Evolutionary conservation across 1,140 invertebrate species (phyloP).

Genomic region (Anoplophora glabripennis): DNA sequence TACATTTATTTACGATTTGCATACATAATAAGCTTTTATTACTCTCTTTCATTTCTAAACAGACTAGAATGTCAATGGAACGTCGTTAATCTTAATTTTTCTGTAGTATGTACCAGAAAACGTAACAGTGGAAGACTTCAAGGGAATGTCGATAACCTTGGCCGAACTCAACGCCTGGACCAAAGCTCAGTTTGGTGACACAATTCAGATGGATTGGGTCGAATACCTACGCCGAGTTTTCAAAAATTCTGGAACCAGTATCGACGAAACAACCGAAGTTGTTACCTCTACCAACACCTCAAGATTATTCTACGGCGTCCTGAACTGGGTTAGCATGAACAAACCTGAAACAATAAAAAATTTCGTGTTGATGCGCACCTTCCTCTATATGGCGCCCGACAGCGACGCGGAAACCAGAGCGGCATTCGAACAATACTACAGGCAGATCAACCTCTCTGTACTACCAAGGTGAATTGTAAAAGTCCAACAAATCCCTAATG

Average conservation of each 20-base stretch:
- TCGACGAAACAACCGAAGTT: slow-evolving; percentile 31
- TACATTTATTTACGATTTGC: too few species aligned
- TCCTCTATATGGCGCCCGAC: slow-evolving; percentile 39
- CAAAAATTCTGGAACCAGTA: slow-evolving; percentile 24
- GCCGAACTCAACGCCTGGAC: slow-evolving; percentile 40
- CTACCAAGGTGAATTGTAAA: slow-evolving; percentile 11
- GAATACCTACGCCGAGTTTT: slow-evolving; percentile 35
- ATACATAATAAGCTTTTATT: too few species aligned
- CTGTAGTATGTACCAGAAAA: slow-evolving; percentile 27
- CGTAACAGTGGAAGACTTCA: slow-evolving; percentile 7
- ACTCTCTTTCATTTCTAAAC: too few species aligned
- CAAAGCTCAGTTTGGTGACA: slow-evolving; percentile 26
- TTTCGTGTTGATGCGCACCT: slow-evolving; percentile 36
- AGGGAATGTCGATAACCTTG: slow-evolving; percentile 20
- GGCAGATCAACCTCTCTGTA: not conserved
- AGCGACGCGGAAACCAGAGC: slow-evolving; percentile 29
- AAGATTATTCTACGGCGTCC: slow-evolving; percentile 29
- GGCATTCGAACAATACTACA: slow-evolving; percentile 33
- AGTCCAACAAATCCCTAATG: too few species aligned
- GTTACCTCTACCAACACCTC: slow-evolving; percentile 6
- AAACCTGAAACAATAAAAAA: slow-evolving; percentile 36
- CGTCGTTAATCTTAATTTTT: too few species aligned
- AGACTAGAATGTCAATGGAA: too few species aligned
- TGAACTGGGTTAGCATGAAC: slow-evolving; percentile 36
- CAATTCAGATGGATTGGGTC: slow-evolving; percentile 41